Evolutionary conservation across 2,888 invertebrate genomes (phyloP), one percentile per base, ranked within the genome.

Genomic region (Notodonta ziczac): DNA sequence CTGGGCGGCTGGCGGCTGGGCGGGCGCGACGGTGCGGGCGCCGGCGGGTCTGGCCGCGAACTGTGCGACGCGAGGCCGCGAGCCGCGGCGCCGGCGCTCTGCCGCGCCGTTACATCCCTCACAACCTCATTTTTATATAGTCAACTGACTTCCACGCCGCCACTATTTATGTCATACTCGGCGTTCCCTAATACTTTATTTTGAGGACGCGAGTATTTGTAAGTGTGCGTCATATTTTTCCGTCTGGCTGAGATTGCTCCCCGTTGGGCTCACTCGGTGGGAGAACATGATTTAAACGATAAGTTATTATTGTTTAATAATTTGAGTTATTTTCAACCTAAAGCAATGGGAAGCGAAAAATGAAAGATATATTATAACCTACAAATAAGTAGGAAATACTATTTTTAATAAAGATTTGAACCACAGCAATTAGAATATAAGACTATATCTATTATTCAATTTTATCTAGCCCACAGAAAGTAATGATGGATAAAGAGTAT

Each of bases 91-190:
- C 92, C 92, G 91, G 92, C 93, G 93, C 92, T 75, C 89, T 90
- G 81, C 83, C 70, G 78, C 83, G 73, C 81, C 78, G 77, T 87
- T 81, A 87, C 88, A 88, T 87, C 89, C 82, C 85, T 84, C 83
- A 86, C 87, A 89, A 82, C 86, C 89, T 87, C 89, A 91, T 89
- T 93, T 92, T 92, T 92, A 92, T 91, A 91, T 90, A 93, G 90
- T 92, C 90, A 86, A 92, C 90, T 92, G 91, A 91, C 92, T 93
- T 92, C 91, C 88, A 89, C 89, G 84, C 88, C 87, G 87, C 87
- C 88, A 90, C 91, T 91, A 91, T 91, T 91, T 91, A 92, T 92
- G 89, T 91, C 91, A 91, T 89, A 91, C 87, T 89, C 87, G 85
- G 82, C 86, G 86, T 86, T 88, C 86, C 87, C 87, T 90, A 88